Base-by-base conservation (phyloP, 2,113 vertebrate genomes). In the Crocuta crocuta region DNA sequence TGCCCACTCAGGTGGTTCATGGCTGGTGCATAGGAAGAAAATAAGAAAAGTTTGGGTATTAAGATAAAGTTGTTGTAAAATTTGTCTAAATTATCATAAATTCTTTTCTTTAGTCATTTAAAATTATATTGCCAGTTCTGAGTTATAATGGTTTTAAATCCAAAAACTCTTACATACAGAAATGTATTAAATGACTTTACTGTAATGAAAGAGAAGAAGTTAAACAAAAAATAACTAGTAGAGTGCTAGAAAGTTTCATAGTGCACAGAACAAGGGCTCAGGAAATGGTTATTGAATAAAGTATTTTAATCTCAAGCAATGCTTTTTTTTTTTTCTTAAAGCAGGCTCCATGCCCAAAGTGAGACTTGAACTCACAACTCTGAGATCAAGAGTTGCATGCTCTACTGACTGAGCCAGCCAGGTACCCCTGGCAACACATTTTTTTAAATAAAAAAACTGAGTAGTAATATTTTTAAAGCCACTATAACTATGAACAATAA, bases 1-100 rank as follows among this genome's bases (percentile, higher is more conserved):
- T 99, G 99, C 50, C 99, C 99, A 80, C 99, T 99, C 93, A 99
- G 98, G 96, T 99, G 96, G 90, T 95, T 99, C 99, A 99, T 99
- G 53, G 99, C 99, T 99, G 89, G 39, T 71, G 11, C 39, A 68
- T 0, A 63, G 76, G 1, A 90, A 94, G 50, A 93, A 96, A 97
- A 83, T 4, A 66, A 94, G 78, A 10, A 65, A 71, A 89, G 4
- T 83, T 61, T 61, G 24, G n/a, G 53, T 66, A 96, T 68, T 90
- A 94, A 94, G 50, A 88, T 10, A 76, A 55, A 31, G 35, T 74
- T 31, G 83, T 43, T 89, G 70, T 66, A 91, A 66, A 85, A 95
- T 35, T 12, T 93, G 61, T 74, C 13, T 83, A 66, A 66, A 53
- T 94, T 91, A 95, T 21, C 79, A 83, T n/a, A 70, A 95, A 68